phyloP scores from a whole-genome alignment of 2,888 invertebrate species.

The Polyploca ridens region DNA sequence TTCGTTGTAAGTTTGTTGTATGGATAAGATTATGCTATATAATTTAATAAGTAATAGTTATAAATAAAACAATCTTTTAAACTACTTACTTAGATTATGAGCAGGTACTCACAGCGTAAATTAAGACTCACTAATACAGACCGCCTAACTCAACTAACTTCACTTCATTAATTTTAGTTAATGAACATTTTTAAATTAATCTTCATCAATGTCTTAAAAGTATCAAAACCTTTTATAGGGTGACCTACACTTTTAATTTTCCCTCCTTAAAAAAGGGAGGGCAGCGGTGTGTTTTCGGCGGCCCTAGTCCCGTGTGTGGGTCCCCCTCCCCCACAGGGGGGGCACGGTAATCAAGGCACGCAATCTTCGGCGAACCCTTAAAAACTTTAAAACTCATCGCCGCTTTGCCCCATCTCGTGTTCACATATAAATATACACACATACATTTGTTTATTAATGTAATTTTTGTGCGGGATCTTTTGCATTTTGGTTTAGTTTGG shows the following conservation, averaged over 20 bases:
- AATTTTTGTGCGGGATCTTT: conserved; percentile 41
- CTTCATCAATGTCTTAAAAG: conserved; percentile 60
- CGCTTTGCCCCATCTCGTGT: conserved; percentile 58
- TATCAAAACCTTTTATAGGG: conserved; percentile 57
- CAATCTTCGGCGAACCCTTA: conserved; percentile 86
- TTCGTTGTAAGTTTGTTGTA: too few species aligned
- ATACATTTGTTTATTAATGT: conserved; percentile 54
- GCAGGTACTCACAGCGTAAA: too few species aligned
- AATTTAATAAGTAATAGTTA: background rate
- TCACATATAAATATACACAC: conserved; percentile 43
- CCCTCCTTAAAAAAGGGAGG: conserved; percentile 84
- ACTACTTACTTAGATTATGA: too few species aligned
- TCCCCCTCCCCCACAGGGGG: conserved; percentile 55
- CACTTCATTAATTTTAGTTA: too few species aligned
- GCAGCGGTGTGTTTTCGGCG: conserved; percentile 72
- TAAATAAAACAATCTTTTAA: too few species aligned
- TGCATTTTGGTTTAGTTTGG: conserved; percentile 14
- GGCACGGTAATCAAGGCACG: conserved; percentile 86
- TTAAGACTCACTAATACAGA: too few species aligned
- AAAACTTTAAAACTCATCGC: conserved; percentile 86
- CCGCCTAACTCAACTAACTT: too few species aligned
- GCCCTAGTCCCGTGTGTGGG: conserved; percentile 65
- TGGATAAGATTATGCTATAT: too few species aligned
- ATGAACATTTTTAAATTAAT: background rate
- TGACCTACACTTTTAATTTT: conserved; percentile 81